Evolutionary conservation across 1,140 invertebrate species (phyloP), one percentile per base, ranked within the genome.

Genomic region (Vanessa tameamea): DNA sequence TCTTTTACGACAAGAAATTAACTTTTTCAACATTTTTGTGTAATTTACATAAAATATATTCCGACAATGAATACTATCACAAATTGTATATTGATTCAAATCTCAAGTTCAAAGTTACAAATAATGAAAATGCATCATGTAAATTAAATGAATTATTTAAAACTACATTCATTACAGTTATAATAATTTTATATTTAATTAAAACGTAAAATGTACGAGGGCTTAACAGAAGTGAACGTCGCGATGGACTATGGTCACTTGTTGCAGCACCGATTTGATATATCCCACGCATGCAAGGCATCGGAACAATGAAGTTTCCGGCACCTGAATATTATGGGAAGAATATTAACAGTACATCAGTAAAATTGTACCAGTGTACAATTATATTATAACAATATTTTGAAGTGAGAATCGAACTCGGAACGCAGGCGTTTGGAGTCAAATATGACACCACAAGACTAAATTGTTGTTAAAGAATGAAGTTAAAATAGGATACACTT

Each of bases 221-320:
- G 82, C 84, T 80, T 83, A 85, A 91, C 89, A 89, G 87, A 91
- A 91, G 86, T 81, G 76, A 78, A 79, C 79, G 79, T 83, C 87
- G 80, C 84, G 76, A 81, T 82, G 82, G 85, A 85, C 86, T 64
- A 73, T 82, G 73, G 77, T 82, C 82, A 86, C 89, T 91, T 89
- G 89, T 91, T 91, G 89, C 89, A 81, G 82, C 86, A 84, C 82
- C 87, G 82, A 84, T 61, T 83, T 69, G 8, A 71, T 91, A 73
- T 91, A 85, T 87, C 87, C 89, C 88, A 85, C 72, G 57, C 57
- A 77, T 78, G 79, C 73, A 78, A 81, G 79, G 84, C 82, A 81
- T 64, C 79, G 77, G 53, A 73, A 84, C 83, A 82, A 57, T 47
- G 3, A 69, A 14, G 71, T 81, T 67, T 50, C 50, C 73, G 77